phyloP scores from a whole-genome alignment of 2,113 vertebrate species.

The Prietella phreatophila region DNA sequence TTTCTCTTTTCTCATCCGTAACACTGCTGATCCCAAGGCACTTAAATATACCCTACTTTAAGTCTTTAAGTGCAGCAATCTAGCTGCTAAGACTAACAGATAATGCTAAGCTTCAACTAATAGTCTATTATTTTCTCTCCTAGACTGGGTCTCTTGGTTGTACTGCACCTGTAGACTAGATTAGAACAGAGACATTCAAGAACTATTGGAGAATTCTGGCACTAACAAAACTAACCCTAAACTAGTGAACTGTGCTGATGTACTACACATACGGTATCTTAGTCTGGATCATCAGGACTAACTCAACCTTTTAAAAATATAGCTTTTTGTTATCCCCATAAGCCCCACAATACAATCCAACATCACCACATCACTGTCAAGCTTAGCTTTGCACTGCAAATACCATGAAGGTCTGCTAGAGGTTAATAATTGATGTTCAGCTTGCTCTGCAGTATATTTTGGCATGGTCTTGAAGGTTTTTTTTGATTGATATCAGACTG shows the following conservation, averaged over 20 bases:
- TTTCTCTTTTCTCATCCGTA: conserved; percentile 9
- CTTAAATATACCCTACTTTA: conserved; percentile 11
- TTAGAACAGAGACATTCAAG: not conserved
- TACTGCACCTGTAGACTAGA: not conserved
- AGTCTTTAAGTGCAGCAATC: not conserved
- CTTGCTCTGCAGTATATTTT: not conserved
- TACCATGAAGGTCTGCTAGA: not conserved
- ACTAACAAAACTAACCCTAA: not conserved
- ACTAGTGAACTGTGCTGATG: not conserved
- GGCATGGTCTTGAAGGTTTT: not conserved
- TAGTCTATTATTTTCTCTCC: conserved; percentile 5
- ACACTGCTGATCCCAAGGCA: conserved; percentile 15
- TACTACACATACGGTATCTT: not conserved
- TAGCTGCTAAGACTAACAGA: not conserved
- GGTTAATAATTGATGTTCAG: not conserved
- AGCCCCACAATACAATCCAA: not conserved
- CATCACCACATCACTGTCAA: not conserved
- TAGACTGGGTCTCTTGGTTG: not conserved
- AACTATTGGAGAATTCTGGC: too few species aligned
- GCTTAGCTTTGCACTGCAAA: not conserved
- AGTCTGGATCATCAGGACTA: not conserved
- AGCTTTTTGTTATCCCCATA: not conserved
- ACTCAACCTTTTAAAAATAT: not conserved
- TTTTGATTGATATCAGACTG: not conserved
- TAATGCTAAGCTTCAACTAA: not conserved